Conservation (phyloP, 2,113 vertebrate species). For the Eidolon helvum region DNA sequence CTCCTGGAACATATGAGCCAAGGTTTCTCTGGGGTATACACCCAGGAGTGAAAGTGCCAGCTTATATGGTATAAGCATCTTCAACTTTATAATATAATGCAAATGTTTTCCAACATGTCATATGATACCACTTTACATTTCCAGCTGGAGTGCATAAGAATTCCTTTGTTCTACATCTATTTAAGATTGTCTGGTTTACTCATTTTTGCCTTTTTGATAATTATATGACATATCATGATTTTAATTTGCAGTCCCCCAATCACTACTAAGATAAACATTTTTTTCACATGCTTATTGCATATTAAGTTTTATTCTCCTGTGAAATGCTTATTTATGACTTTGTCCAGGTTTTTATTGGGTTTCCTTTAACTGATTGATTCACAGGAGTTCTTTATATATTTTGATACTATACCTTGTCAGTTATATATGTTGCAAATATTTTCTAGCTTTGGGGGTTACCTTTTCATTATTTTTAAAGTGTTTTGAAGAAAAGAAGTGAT, state of each 20-base stretch:
- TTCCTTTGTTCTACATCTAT: neutral
- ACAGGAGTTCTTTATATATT: conserved; percentile 24
- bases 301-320: conserved; percentile 11
- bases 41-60: neutral
- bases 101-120: neutral
- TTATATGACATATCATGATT: neutral
- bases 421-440: neutral
- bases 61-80: neutral
- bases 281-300: neutral
- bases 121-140: neutral
- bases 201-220: neutral
- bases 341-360: neutral
- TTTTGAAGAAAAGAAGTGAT: conserved; percentile 26
- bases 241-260: neutral
- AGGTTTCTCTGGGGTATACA: neutral
- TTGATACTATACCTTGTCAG: conserved; percentile 29
- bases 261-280: neutral
- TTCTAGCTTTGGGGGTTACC: neutral
- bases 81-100: neutral
- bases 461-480: conserved; percentile 4
- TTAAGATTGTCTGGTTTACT: neutral
- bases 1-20: conserved; percentile 2
- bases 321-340: neutral
- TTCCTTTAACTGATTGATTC: neutral
- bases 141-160: neutral